Evolutionary conservation across 2,113 vertebrate species (phyloP).

Genomic region (Gambusia holbrooki): DNA sequence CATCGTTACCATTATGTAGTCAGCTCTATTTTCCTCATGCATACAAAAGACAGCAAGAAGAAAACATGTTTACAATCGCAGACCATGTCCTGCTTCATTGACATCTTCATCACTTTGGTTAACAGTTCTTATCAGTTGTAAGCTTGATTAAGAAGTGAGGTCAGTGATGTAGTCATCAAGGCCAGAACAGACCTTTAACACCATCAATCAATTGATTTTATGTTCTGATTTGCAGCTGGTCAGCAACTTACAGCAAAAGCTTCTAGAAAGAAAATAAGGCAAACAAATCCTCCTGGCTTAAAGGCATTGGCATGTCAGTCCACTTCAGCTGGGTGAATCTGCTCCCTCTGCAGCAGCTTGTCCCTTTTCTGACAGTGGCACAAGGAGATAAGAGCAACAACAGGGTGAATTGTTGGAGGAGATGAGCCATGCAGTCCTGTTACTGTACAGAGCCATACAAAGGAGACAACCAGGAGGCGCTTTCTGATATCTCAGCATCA

Average conservation of each 20-base stretch:
- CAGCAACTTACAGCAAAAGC: not conserved
- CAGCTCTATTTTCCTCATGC: conserved; percentile 14
- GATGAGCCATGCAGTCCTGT: conserved; percentile 19
- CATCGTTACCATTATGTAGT: conserved; percentile 29
- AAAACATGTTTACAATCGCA: no score
- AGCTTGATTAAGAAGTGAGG: not conserved
- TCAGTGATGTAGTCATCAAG: not conserved
- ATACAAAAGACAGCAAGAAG: not conserved
- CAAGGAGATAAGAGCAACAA: conserved; percentile 40
- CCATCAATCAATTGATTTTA: conserved; percentile 1
- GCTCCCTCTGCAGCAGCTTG: not conserved
- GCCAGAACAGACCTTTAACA: not conserved
- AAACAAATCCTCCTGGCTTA: conserved; percentile 10
- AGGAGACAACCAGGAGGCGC: conserved; percentile 15
- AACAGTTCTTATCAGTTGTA: not conserved
- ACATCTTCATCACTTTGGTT: not conserved
- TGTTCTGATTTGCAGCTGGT: not conserved
- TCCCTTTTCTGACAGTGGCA: conserved; percentile 4
- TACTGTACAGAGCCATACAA: conserved; percentile 26
- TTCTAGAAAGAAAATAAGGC: not conserved
- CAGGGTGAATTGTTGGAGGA: conserved; percentile 42
- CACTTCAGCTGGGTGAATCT: conserved; percentile 17
- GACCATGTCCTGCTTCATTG: not conserved
- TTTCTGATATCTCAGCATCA: conserved; percentile 18
- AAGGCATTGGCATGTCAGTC: conserved; percentile 6